phyloP scores from a whole-genome alignment of 2,797 vertebrate species.

The Steatocranus sp. region DNA sequence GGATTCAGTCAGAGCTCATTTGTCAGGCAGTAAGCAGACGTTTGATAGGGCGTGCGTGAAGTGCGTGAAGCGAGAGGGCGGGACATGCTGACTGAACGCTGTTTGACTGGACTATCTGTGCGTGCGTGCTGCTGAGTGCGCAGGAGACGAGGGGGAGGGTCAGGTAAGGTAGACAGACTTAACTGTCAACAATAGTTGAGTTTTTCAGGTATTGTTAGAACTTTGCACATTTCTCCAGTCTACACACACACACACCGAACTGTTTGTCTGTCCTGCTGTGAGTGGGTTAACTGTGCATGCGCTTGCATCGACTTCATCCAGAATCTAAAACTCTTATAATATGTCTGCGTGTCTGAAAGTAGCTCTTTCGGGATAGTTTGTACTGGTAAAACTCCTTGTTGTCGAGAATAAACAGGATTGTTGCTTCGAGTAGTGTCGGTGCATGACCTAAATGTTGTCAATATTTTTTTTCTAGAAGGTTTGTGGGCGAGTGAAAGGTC shows the following conservation, averaged over 20 bases:
- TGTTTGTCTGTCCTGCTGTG: not conserved
- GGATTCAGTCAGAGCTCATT: not conserved
- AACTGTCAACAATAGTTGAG: not conserved
- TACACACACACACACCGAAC: not conserved
- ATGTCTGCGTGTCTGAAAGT: not conserved
- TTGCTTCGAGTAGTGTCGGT: not conserved
- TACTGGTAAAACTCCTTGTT: not conserved
- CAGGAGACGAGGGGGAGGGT: not conserved
- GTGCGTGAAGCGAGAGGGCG: not conserved
- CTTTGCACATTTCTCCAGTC: not conserved
- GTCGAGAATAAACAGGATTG: not conserved
- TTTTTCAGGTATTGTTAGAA: not conserved
- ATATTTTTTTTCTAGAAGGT: constrained; percentile 46
- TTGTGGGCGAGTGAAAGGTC: not conserved
- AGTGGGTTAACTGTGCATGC: not conserved
- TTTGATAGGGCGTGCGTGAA: constrained; percentile 3
- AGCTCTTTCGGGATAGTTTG: not conserved
- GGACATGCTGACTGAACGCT: not conserved
- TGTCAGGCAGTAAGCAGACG: not conserved
- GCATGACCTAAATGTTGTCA: not conserved
- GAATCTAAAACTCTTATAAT: not conserved
- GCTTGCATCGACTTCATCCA: not conserved
- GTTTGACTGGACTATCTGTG: not conserved
- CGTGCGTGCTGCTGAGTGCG: not conserved
- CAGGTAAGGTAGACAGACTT: constrained; percentile 19